These are phyloP conservation scores for Actias luna DNA, from an alignment of 2,888 invertebrate species.

Conservation along the genomic window DNA sequence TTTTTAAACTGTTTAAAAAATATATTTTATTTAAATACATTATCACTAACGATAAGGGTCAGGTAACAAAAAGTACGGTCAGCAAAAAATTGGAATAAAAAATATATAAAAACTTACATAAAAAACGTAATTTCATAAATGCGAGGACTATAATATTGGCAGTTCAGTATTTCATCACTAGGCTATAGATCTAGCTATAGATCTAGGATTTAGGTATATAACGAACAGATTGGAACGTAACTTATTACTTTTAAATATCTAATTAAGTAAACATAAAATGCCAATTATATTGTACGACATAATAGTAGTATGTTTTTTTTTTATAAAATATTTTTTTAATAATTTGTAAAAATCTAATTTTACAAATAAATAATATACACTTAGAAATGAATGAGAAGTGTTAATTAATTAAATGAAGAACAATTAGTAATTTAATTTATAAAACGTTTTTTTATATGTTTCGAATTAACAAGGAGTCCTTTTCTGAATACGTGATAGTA, in stretches of 20 bases:
- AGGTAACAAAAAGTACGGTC: neutral
- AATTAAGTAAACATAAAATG: conserved; percentile 61
- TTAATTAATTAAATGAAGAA: conserved; percentile 23
- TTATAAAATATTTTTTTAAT: conserved; percentile 28
- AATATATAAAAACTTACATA: conserved; percentile 12
- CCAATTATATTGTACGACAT: conserved; percentile 76
- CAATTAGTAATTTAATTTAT: neutral
- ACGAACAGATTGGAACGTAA: conserved; percentile 58
- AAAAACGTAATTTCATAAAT: conserved; percentile 44
- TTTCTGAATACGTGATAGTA: neutral
- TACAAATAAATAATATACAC: conserved; percentile 41
- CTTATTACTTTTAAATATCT: conserved; percentile 40
- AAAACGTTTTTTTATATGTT: neutral
- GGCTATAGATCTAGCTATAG: conserved; percentile 31
- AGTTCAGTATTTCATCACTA: conserved; percentile 49
- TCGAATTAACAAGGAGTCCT: neutral
- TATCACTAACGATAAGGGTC: neutral
- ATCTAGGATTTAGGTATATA: no score
- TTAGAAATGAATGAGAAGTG: conserved; percentile 47
- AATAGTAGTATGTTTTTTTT: conserved; percentile 24
- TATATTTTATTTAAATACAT: neutral
- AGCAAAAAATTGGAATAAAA: neutral
- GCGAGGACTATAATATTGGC: conserved; percentile 75
- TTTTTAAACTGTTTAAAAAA: neutral
- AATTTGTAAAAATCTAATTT: conserved; percentile 34